Base-by-base conservation (phyloP, 1,140 invertebrate species). In the Notospermus geniculatus region DNA sequence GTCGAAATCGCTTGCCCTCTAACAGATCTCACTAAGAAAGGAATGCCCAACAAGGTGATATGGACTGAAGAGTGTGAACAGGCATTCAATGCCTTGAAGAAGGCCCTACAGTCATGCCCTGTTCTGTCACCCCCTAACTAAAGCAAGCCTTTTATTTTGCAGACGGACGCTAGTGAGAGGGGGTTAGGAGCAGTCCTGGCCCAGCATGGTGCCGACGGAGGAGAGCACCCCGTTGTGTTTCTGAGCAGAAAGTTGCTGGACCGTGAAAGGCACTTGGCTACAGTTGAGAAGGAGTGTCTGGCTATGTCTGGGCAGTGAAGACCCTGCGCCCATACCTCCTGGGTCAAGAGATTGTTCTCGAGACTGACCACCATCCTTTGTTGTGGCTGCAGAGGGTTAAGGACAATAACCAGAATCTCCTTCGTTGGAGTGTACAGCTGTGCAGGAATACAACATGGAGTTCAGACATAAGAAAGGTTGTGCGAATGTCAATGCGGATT, bases 61-160 rank as follows among this genome's bases (percentile, higher is more conserved):
- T 81, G 75, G 80, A 59, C 17, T n/a, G 50, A 65, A 19, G 67
- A 69, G 54, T 71, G 71, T 22, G 52, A 76, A 30, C 45, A 54
- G n/a, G 70, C 74, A n/a, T 82, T 81, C 66, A 36, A 67, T 0
- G 55, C 25, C 22, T 29, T 80, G 0, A 80, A 81, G 52, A 54
- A 57, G 0, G 60, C 50, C 7, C 52, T 82, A 0, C 57, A 28
- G 2, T 60, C 29, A 25, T 23, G 25, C 54, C 57, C 19, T 19
- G 72, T 77, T 54, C 63, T 56, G n/a, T 74, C 39, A 68, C 74
- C 62, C 71, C 68, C 65, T 54, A 66, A 39, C 76, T 76, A 59
- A 62, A 75, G 5, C 73, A 80, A 68, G 73, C 71, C 39, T 73
- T 79, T 67, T 43, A 62, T 63, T n/a, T 67, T 62, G 62, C 60